Percentiles rank a stretch among this genome's conserved stretches.
Conservation (phyloP, 2,888 invertebrate genomes). For the Plutella xylostella region DNA sequence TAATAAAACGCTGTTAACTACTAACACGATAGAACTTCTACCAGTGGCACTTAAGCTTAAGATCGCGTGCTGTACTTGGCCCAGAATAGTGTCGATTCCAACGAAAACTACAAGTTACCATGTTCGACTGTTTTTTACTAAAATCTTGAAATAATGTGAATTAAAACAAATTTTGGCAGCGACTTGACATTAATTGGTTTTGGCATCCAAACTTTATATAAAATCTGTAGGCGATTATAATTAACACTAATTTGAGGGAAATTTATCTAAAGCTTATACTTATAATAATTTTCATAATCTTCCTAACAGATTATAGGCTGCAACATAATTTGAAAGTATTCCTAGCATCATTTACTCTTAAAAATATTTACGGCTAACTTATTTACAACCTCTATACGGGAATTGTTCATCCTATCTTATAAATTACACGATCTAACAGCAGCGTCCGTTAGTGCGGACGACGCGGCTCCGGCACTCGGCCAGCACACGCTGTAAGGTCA, state of each 20-base stretch:
- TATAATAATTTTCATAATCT: conserved; percentile 18
- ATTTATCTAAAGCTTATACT: conserved; percentile 3
- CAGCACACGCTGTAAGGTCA: too few species aligned
- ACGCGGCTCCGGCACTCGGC: too few species aligned
- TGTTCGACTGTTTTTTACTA: conserved; percentile 2
- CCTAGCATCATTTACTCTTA: conserved; percentile 58
- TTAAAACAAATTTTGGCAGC: conserved; percentile 47
- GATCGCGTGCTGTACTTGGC: neutral
- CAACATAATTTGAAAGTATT: conserved; percentile 59
- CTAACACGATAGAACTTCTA: too few species aligned
- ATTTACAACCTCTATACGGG: conserved; percentile 56
- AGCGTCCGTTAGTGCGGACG: neutral
- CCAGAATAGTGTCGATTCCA: neutral
- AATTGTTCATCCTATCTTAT: conserved; percentile 51
- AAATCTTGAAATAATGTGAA: conserved; percentile 17
- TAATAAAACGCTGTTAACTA: neutral
- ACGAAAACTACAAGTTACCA: neutral
- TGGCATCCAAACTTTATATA: conserved; percentile 45
- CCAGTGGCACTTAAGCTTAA: neutral
- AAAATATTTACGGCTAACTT: conserved; percentile 54
- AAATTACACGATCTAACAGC: neutral
- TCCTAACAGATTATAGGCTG: conserved; percentile 51
- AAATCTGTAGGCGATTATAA: conserved; percentile 20
- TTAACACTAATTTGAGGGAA: conserved; percentile 34
- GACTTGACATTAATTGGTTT: conserved; percentile 36